Conservation (phyloP, 2,888 invertebrate species). For the Acanthosepion esculentum region DNA sequence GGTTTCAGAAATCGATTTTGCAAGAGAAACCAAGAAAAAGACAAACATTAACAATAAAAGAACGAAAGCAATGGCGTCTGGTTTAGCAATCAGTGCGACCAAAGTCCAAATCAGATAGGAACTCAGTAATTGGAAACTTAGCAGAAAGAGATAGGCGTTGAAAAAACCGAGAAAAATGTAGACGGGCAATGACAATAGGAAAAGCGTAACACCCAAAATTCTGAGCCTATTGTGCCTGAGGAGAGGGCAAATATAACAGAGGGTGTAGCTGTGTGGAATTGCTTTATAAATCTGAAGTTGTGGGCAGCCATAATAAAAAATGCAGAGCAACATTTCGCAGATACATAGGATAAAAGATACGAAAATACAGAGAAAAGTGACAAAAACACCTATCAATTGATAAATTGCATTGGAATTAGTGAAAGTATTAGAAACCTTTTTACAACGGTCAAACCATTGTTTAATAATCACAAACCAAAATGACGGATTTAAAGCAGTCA, state of each 20-base stretch:
- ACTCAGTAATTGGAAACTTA: background rate
- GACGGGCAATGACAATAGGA: background rate
- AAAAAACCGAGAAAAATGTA: too few species aligned
- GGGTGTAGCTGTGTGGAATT: background rate
- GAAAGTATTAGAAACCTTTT: too few species aligned
- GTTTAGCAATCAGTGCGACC: background rate
- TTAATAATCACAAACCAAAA: background rate
- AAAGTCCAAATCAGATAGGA: background rate
- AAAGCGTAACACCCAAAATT: background rate
- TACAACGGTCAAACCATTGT: background rate
- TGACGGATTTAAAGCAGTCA: conserved; percentile 34
- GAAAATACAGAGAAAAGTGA: background rate
- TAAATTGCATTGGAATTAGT: too few species aligned
- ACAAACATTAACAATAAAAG: background rate
- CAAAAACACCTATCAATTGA: background rate
- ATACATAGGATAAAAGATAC: background rate
- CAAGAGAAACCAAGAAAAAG: background rate
- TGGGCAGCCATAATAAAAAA: background rate
- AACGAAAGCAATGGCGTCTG: background rate
- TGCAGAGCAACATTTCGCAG: background rate
- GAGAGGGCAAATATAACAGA: background rate
- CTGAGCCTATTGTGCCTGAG: background rate
- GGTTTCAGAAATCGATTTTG: background rate
- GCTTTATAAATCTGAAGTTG: background rate
- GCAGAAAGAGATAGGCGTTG: background rate